Conservation (phyloP, 2,797 vertebrate genomes). For the Phrynocephalus vlangalii region DNA sequence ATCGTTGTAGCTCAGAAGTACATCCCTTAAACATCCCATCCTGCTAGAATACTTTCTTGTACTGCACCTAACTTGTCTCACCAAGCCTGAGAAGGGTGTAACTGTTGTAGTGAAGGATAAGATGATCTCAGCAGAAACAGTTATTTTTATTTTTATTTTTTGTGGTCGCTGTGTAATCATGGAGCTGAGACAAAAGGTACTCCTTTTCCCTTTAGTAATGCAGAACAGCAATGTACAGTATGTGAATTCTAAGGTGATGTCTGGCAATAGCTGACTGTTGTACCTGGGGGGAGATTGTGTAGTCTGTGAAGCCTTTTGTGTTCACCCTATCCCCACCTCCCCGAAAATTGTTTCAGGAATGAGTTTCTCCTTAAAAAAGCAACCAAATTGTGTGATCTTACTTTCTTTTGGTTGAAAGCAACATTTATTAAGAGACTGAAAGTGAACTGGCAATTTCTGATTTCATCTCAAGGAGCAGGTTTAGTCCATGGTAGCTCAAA, state of each 20-base stretch:
- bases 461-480: too few relatives aligned
- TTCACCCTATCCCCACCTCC: not conserved
- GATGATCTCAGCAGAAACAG: not conserved
- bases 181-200: not conserved
- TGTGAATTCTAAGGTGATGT: too few relatives aligned
- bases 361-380: too few relatives aligned
- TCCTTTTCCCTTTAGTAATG: not conserved
- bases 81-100: not conserved
- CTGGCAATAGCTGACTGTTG: not conserved
- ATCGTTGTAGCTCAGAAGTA: not conserved
- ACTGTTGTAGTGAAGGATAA: not conserved
- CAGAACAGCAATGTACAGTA: slow-evolving; percentile 26
- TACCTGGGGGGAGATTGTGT: too few relatives aligned
- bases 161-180: not conserved
- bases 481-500: too few relatives aligned
- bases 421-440: too few relatives aligned
- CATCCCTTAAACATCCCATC: not conserved
- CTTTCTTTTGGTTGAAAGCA: too few relatives aligned
- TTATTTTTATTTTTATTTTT: not conserved
- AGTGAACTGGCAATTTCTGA: too few relatives aligned
- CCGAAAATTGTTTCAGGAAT: too few relatives aligned
- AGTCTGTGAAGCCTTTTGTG: too few relatives aligned
- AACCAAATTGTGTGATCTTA: too few relatives aligned
- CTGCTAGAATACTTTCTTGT: not conserved
- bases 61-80: too few relatives aligned